These are phyloP conservation scores for Gorsachius magnificus DNA, from an alignment of 2,797 vertebrate genomes.

Conservation along the genomic window DNA sequence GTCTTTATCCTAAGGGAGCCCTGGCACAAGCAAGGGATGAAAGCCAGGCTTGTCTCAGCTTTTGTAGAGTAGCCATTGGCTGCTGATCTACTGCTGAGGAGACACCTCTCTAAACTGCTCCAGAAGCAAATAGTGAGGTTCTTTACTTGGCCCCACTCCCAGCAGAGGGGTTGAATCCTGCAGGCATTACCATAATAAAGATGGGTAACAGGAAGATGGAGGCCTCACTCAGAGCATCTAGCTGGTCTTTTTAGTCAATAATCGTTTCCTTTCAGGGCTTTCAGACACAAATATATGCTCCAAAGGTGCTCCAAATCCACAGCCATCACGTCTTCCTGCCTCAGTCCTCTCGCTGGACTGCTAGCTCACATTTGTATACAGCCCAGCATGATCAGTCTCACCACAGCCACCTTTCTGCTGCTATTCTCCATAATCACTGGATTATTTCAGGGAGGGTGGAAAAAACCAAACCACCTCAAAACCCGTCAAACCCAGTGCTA, in stretches of 20 bases:
- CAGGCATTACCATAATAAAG: background rate
- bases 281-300: background rate
- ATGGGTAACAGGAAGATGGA: accelerated
- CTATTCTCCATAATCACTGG: background rate
- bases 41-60: background rate
- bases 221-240: background rate
- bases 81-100: background rate
- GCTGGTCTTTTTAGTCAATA: background rate
- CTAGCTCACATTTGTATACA: background rate
- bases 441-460: background rate
- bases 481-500: background rate
- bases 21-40: background rate
- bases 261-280: background rate
- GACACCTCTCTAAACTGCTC: background rate
- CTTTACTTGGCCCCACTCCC: background rate
- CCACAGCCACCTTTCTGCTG: background rate
- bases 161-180: background rate
- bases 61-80: background rate
- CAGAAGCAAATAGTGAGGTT: background rate
- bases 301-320: background rate
- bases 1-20: background rate
- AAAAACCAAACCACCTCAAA: background rate
- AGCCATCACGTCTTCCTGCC: background rate
- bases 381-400: background rate
- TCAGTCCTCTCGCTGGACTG: background rate